Conservation (phyloP, 35 echinoderm and acorn worm species). For the Nesometra sesokonis region DNA sequence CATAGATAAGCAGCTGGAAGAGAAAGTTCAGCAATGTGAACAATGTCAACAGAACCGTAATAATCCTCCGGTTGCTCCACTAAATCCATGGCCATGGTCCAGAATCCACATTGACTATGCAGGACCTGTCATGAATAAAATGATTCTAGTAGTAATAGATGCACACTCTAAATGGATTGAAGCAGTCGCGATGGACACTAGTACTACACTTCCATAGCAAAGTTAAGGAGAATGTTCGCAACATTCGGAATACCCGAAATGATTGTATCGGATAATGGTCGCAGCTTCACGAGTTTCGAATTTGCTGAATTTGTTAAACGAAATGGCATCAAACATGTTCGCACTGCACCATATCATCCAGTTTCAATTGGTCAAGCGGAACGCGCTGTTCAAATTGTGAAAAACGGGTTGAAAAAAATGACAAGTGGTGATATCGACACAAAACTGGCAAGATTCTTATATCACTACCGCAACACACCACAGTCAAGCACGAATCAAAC, state of each 20-base stretch:
- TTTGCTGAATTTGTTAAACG: background rate
- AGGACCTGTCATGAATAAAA: conserved; percentile 24
- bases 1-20: conserved; percentile 30
- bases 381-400: conserved; percentile 2
- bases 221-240: background rate
- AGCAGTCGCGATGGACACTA: conserved; percentile 22
- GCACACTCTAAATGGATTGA: conserved; percentile 68
- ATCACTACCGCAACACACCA: conserved; percentile 21
- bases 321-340: conserved; percentile 21
- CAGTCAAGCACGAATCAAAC: background rate
- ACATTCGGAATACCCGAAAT: background rate
- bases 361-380: conserved; percentile 9
- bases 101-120: conserved; percentile 45
- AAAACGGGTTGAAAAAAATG: conserved; percentile 10
- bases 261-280: background rate
- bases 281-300: background rate
- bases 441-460: conserved; percentile 9
- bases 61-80: conserved; percentile 12
- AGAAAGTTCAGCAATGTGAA: conserved; percentile 4
- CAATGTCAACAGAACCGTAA: background rate
- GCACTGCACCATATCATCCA: conserved; percentile 16
- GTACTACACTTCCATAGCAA: background rate
- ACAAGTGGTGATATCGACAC: conserved; percentile 3
- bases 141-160: conserved; percentile 62
- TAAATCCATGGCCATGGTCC: conserved; percentile 38